Percentiles rank a stretch among this genome's conserved stretches.
These are phyloP conservation scores for Chaenodraco wilsoni DNA, from an alignment of 2,797 vertebrate genomes.

Conservation along the genomic window DNA sequence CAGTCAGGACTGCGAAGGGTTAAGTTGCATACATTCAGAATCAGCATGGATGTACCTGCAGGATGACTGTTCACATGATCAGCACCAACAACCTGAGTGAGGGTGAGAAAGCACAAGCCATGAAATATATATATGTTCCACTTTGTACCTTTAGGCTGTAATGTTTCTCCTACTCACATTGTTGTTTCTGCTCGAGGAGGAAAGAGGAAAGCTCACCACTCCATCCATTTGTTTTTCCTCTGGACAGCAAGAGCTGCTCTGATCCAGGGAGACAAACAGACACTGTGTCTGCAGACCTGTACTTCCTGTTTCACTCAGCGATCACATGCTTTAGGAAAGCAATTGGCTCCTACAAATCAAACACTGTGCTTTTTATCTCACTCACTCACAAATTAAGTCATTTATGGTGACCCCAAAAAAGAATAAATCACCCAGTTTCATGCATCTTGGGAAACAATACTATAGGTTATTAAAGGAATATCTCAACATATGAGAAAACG, in stretches of 20 bases:
- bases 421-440: neutral
- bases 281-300: constrained; percentile 13
- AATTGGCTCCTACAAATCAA: neutral
- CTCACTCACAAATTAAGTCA: neutral
- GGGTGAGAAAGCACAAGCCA: neutral
- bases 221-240: constrained; percentile 1
- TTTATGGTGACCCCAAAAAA: neutral
- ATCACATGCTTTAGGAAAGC: constrained; percentile 15
- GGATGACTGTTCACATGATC: neutral
- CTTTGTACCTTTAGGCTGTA: constrained; percentile 8
- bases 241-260: constrained; percentile 20
- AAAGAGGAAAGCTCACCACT: constrained; percentile 21
- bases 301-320: constrained; percentile 4
- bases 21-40: constrained; percentile 20
- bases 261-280: neutral
- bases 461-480: neutral
- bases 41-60: neutral
- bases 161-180: neutral
- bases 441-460: neutral
- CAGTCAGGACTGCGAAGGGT: constrained; percentile 15
- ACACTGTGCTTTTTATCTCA: neutral
- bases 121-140: neutral
- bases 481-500: neutral
- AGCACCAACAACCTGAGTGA: constrained; percentile 3
- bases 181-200: neutral